Evolutionary conservation across 2,888 invertebrate species (phyloP), one percentile per base, ranked within the genome.

Genomic region (Rhaphigaster nebulosa): DNA sequence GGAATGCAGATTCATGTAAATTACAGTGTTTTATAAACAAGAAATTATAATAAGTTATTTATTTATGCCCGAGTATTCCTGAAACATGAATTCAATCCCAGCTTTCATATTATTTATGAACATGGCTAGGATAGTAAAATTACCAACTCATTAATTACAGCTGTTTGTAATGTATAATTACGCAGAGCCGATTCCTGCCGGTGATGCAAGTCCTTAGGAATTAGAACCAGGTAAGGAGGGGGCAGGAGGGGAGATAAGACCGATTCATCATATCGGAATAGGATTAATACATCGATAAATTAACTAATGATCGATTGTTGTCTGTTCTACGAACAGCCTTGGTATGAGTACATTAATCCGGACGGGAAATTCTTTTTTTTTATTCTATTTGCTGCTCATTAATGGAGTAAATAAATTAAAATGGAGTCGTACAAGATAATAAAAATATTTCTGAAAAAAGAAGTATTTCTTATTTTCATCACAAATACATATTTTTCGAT

Each of bases 11-110:
- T 84, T 84, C 84, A 84, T 84, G 84, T 84, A 84, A 84, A 84
- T 84, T 84, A 84, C 84, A 84, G 84, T 45, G 84, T 84, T 84
- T 84, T 84, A 84, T 84, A 84, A 84, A 84, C 84, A 84, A 84
- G 84, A 84, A 84, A 84, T 84, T 84, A 84, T 84, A 84, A 84
- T 84, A 84, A 84, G 84, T 84, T 84, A 84, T 84, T 84, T 84
- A 84, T 84, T 84, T 84, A 84, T 84, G 84, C 84, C 84, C 45
- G 45, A 45, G 84, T 84, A 84, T 84, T 84, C 84, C 84, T 84
- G 84, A 84, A 84, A 84, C 84, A 84, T 84, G 84, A 84, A 76
- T 84, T 84, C 84, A 84, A 45, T 84, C 45, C 84, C 84, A 50
- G 84, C 84, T 84, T 50, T 84, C 84, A 50, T 45, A 45, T 84